Percentiles rank a stretch among this genome's conserved stretches.
Evolutionary conservation across 2,113 vertebrate species (phyloP).

Genomic region (Madoqua kirkii): DNA sequence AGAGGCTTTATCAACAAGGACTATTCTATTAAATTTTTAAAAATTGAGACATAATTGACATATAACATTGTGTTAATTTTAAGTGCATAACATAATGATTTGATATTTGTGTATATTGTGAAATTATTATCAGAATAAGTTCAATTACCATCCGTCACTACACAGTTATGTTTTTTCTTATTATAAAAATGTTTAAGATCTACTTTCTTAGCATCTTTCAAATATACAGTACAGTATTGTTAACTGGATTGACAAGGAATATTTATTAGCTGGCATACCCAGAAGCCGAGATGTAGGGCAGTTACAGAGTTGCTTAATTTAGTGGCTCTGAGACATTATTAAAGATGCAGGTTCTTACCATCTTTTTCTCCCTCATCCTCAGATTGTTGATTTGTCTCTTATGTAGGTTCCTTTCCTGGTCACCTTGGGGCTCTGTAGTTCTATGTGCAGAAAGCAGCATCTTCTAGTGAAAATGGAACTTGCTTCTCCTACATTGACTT

Average conservation of each 20-base stretch:
- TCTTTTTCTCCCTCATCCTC: neutral
- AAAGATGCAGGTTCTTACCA: neutral
- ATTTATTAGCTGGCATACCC: neutral
- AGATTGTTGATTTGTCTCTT: neutral
- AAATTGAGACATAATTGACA: neutral
- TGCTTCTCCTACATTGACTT: neutral
- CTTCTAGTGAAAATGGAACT: neutral
- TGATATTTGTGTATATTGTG: neutral
- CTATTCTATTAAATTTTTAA: neutral
- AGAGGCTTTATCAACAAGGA: neutral
- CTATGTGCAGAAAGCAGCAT: neutral
- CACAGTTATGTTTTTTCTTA: neutral
- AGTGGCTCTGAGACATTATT: neutral
- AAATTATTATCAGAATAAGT: neutral
- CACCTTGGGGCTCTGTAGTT: neutral
- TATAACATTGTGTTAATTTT: neutral
- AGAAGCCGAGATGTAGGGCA: neutral
- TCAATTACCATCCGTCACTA: neutral
- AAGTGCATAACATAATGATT: neutral
- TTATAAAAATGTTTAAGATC: neutral
- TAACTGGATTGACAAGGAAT: neutral
- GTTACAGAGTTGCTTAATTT: neutral
- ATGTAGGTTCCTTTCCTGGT: neutral
- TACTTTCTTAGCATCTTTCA: neutral
- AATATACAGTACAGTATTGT: neutral